These are phyloP conservation scores for Lamellibrachia satsuma DNA, from an alignment of 2,888 invertebrate species.

Conservation along the genomic window DNA sequence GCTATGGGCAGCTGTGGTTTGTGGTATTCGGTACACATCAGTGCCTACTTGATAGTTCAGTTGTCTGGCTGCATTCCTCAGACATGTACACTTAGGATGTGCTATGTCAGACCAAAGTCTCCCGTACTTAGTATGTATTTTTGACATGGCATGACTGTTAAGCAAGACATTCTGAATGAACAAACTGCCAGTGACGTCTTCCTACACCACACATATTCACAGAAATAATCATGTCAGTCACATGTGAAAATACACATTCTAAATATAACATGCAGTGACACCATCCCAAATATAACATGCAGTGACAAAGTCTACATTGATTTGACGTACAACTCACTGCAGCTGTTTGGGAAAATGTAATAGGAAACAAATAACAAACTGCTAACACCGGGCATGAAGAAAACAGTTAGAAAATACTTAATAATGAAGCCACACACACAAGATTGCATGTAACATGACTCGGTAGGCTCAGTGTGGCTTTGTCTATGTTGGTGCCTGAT, in stretches of 20 bases:
- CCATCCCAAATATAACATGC: background rate
- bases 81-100: background rate
- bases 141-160: background rate
- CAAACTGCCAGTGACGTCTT: background rate
- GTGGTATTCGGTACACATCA: background rate
- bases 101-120: constrained; percentile 8
- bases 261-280: background rate
- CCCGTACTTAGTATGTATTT: background rate
- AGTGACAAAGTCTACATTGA: background rate
- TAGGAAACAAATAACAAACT: background rate
- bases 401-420: background rate
- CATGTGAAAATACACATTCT: background rate
- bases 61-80: background rate
- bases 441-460: background rate
- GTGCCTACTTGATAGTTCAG: background rate
- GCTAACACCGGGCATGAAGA: background rate
- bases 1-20: background rate
- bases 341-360: background rate
- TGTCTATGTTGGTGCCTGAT: background rate
- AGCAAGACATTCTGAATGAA: constrained; percentile 2
- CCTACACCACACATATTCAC: background rate
- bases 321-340: background rate
- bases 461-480: background rate
- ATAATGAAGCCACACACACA: background rate
- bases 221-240: background rate